phyloP scores from a whole-genome alignment of 2,888 invertebrate genomes.

The Corythucha ciliata region DNA sequence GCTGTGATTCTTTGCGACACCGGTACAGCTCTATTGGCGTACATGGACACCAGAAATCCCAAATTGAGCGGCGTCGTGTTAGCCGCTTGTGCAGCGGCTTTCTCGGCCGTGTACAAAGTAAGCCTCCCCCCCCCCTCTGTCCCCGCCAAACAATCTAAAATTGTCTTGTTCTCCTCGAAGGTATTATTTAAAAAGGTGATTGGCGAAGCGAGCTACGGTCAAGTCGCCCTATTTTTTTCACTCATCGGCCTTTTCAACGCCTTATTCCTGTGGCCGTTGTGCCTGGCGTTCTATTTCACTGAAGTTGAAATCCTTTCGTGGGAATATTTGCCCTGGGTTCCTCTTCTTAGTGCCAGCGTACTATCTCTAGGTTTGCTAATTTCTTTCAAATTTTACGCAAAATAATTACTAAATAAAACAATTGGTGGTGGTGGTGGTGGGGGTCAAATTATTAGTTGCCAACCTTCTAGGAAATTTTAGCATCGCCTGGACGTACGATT shows the following conservation, averaged over 20 bases:
- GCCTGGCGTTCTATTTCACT: constrained; percentile 73
- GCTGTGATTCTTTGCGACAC: constrained; percentile 91
- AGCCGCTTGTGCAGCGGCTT: constrained; percentile 81
- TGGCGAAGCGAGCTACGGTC: constrained; percentile 84
- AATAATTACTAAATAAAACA: neutral
- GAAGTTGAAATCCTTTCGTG: constrained; percentile 76
- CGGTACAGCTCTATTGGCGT: constrained; percentile 83
- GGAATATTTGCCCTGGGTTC: constrained; percentile 78
- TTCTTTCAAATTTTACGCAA: too few relatives aligned
- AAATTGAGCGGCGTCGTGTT: constrained; percentile 84
- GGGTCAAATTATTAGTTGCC: too few relatives aligned
- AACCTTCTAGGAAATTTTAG: constrained; percentile 91
- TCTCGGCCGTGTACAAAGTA: constrained; percentile 90
- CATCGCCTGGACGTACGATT: constrained; percentile 82
- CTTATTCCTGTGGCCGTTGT: constrained; percentile 82
- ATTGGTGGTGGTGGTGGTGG: too few relatives aligned
- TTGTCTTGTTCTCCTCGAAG: too few relatives aligned
- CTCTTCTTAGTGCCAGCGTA: constrained; percentile 68
- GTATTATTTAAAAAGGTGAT: constrained; percentile 90
- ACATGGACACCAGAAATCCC: constrained; percentile 87
- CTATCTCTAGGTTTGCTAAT: constrained; percentile 59
- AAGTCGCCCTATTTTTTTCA: constrained; percentile 87
- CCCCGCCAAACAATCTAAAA: too few relatives aligned
- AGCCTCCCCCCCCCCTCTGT: constrained; percentile 23
- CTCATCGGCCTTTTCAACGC: constrained; percentile 82